Evolutionary conservation across 2,113 vertebrate species (phyloP), one percentile per base, ranked within the genome.

Genomic region (Suricata suricatta): DNA sequence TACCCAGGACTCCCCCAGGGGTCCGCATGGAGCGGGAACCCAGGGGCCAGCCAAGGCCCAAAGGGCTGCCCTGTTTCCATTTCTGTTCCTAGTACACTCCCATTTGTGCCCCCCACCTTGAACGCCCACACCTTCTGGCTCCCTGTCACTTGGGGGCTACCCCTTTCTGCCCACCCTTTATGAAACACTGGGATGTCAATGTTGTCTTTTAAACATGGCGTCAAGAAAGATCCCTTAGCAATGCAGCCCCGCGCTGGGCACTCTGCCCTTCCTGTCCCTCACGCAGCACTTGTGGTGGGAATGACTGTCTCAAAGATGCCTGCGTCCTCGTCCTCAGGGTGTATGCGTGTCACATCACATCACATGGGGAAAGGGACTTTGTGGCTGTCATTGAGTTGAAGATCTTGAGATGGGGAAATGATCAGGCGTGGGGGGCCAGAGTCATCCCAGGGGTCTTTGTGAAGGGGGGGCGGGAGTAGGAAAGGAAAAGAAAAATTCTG

Each of bases 41-140:
- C 63, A 52, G 33, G 35, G 19, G 7, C 50, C 74, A 3, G 31
- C 38, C 66, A 21, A 29, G 41, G 52, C 21, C 52, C n/a, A 8
- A 11, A 25, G 11, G 29, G 77, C 52, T 8, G 1, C 44, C n/a
- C n/a, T 4, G 1, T 16, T 4, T 33, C 38, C 50, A 25, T 5
- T 1, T 5, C 1, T 21, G 15, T 12, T 4, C n/a, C 81, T 23
- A 4, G 17, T 25, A 44, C 0, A 0, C 11, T 60, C 77, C 15
- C 35, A 3, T 27, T 4, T 33, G 33, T 19, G 5, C 31, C 60
- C 16, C 16, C 6, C 4, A 35, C 47, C 6, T 0, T 11, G 60
- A 60, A 12, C 47, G 33, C 12, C 8, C 5, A 2, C 1, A 10
- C 17, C 5, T 33, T 35, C 29, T 3, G 19, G 8, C 44, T n/a